Evolutionary conservation across 2,888 invertebrate species (phyloP), one percentile per base, ranked within the genome.

Genomic region (Siphlonurus alternatus): DNA sequence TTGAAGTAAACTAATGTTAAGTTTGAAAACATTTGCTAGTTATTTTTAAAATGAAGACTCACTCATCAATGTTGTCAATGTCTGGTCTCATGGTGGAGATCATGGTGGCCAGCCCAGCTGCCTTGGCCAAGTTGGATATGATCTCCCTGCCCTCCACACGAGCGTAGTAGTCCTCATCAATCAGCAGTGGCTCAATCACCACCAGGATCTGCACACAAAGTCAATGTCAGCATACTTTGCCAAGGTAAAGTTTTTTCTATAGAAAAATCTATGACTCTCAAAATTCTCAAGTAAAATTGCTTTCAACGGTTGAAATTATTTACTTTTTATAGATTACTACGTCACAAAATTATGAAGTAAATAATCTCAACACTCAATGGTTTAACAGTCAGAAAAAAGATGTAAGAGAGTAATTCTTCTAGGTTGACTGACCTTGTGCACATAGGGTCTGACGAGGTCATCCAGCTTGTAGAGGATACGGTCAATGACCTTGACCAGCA

Each of bases 1-100:
- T n/a, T n/a, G n/a, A n/a, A n/a, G n/a, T n/a, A n/a, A n/a, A n/a
- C n/a, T n/a, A n/a, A n/a, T n/a, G n/a, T n/a, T n/a, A n/a, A n/a
- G n/a, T n/a, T n/a, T n/a, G n/a, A n/a, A n/a, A n/a, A n/a, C n/a
- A n/a, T n/a, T n/a, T n/a, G n/a, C n/a, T n/a, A n/a, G n/a, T n/a
- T n/a, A 63, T 68, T 66, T 65, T 72, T 10, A 38, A 5, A 10
- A 38, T 38, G 38, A 38, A 38, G 5, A 38, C 38, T 38, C 38
- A 38, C 78, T 98, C 97, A 76, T 98, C 98, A 71, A 97, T 97
- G 75, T 99, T 99, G 77, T 99, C 99, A 71, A 99, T 99, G 79
- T 99, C 99, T 0, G 99, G 99, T 74, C 99, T 83, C 99, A 99
- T 99, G 0, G 99, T 99, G 2, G 98, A 98, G 72, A 99, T 99